phyloP scores from a whole-genome alignment of 2,888 invertebrate genomes.

The Endomychus coccineus region DNA sequence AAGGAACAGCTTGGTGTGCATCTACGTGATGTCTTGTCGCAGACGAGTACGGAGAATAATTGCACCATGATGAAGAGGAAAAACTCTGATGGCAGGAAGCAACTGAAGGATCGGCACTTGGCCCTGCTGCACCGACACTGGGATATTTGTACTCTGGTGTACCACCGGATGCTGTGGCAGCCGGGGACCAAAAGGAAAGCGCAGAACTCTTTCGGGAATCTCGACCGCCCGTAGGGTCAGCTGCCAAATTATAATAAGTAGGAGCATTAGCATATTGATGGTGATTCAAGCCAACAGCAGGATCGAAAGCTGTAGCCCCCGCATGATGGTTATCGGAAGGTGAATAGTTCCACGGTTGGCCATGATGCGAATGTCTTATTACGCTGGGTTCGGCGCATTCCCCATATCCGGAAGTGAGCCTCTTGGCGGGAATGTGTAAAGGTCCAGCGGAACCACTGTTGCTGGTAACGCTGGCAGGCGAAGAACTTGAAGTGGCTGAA shows the following conservation, averaged over 20 bases:
- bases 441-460: constrained; percentile 67
- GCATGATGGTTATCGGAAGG: constrained; percentile 51
- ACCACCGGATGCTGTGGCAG: constrained; percentile 50
- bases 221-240: constrained; percentile 54
- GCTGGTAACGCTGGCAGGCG: constrained; percentile 54
- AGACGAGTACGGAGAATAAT: constrained; percentile 57
- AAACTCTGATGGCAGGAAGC: constrained; percentile 63
- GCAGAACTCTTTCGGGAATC: constrained; percentile 49
- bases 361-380: constrained; percentile 63
- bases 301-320: constrained; percentile 48
- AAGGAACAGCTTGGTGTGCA: constrained; percentile 55
- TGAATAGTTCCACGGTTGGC: constrained; percentile 66
- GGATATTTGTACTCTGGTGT: constrained; percentile 56
- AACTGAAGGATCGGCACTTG: constrained; percentile 47
- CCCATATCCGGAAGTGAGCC: constrained; percentile 50
- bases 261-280: constrained; percentile 65
- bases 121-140: constrained; percentile 44
- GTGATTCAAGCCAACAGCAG: constrained; percentile 53
- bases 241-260: constrained; percentile 69
- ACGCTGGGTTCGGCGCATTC: constrained; percentile 59
- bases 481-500: constrained; percentile 57
- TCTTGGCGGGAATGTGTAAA: constrained; percentile 84
- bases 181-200: constrained; percentile 65
- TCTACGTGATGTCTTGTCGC: constrained; percentile 55
- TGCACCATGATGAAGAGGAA: constrained; percentile 65